Conservation (phyloP, 2,888 invertebrate genomes). For the Megastigmus dorsalis region DNA sequence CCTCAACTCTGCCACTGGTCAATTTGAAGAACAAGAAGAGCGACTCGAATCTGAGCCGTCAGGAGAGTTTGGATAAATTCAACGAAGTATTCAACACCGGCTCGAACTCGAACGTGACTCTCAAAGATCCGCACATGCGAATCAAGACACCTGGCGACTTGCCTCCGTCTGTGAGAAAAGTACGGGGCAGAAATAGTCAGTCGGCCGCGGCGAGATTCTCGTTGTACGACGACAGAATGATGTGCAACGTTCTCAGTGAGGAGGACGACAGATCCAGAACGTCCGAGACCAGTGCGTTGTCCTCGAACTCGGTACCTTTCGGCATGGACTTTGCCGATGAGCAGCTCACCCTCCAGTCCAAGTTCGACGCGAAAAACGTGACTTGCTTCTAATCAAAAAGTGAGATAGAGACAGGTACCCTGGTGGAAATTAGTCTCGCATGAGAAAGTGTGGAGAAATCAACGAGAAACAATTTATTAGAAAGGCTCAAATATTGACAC, state of each 20-base stretch:
- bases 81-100: slow-evolving; percentile 84
- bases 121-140: slow-evolving; percentile 85
- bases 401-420: not conserved
- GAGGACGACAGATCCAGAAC: slow-evolving; percentile 70
- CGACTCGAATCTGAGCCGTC: slow-evolving; percentile 76
- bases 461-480: not conserved
- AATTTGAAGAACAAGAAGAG: slow-evolving; percentile 59
- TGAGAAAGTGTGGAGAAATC: not conserved
- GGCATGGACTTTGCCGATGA: slow-evolving; percentile 68
- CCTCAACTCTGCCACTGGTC: slow-evolving; percentile 63
- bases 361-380: slow-evolving; percentile 64
- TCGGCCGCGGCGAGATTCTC: slow-evolving; percentile 83
- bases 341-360: slow-evolving; percentile 44
- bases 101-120: slow-evolving; percentile 78
- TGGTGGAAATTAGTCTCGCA: no score
- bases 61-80: slow-evolving; percentile 85
- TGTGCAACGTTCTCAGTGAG: slow-evolving; percentile 78
- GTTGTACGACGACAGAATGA: slow-evolving; percentile 92
- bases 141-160: slow-evolving; percentile 90
- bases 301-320: slow-evolving; percentile 69
- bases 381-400: slow-evolving; percentile 66
- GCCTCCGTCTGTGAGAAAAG: slow-evolving; percentile 85
- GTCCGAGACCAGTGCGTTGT: slow-evolving; percentile 44
- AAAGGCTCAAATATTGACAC: no score
- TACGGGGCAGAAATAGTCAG: slow-evolving; percentile 79